Conservation (phyloP, 2,113 vertebrate genomes). For the Phylloscopus whistleri region DNA sequence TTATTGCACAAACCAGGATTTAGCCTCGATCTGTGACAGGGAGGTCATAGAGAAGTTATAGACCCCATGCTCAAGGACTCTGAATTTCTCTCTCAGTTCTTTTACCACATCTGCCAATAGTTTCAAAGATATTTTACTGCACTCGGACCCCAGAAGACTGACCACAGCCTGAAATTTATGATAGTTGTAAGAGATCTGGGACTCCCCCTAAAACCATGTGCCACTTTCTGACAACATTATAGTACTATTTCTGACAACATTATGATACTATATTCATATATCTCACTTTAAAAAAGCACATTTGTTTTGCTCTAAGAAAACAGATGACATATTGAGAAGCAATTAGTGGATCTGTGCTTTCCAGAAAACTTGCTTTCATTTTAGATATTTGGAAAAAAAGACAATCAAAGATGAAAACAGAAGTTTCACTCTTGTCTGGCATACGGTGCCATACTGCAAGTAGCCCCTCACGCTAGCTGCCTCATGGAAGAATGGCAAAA, state of each 20-base stretch:
- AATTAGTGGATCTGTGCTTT: neutral
- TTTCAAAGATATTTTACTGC: neutral
- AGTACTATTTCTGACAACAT: neutral
- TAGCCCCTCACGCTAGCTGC: neutral
- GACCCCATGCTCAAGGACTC: neutral
- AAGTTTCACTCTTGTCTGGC: neutral
- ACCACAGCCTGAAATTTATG: neutral
- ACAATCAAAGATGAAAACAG: neutral
- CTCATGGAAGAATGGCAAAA: neutral
- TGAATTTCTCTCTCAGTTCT: neutral
- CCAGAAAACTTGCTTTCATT: neutral
- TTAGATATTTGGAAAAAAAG: neutral
- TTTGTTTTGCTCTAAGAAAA: neutral
- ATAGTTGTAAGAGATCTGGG: neutral
- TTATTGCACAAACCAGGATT: neutral
- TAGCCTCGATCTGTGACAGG: neutral
- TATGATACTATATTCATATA: neutral
- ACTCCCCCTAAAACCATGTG: neutral
- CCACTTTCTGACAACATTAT: neutral
- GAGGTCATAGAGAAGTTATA: neutral
- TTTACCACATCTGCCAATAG: neutral
- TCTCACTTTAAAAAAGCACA: neutral
- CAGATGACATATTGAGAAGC: neutral
- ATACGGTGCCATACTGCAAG: neutral
- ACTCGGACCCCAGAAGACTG: neutral